A percentile compares a stretch with the other conserved stretches of the same genome.
These are phyloP conservation scores for Aegotheles bennettii DNA, from an alignment of 2,113 vertebrate species.

Conservation along the genomic window DNA sequence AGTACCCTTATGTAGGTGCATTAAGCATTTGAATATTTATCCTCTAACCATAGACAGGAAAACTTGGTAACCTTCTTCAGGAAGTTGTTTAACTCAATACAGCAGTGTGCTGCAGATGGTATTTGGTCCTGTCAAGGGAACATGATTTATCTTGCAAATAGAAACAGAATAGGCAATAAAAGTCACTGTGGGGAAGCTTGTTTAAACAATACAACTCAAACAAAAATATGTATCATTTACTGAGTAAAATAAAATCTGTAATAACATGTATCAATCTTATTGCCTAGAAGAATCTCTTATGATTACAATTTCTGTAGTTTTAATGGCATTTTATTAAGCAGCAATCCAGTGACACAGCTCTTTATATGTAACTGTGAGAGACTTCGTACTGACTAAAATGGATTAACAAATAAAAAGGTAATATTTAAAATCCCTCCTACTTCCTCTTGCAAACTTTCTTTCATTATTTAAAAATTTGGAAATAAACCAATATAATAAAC, in stretches of 20 bases:
- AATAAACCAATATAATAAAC: background rate
- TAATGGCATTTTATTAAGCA: background rate
- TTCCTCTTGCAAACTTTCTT: background rate
- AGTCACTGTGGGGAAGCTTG: background rate
- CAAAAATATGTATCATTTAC: no score
- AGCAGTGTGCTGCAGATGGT: background rate
- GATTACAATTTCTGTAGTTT: background rate
- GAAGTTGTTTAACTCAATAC: background rate
- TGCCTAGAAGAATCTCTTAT: background rate
- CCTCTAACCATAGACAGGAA: background rate
- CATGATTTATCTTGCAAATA: background rate
- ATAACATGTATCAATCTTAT: background rate
- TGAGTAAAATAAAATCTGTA: background rate
- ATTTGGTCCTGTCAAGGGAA: background rate
- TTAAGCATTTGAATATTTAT: background rate
- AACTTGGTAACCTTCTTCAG: background rate
- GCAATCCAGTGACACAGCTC: background rate
- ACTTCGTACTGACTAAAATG: background rate
- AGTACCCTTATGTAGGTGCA: background rate
- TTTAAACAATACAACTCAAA: background rate
- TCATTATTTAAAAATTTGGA: background rate
- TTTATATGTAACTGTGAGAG: background rate
- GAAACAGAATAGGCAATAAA: background rate
- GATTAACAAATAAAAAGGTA: background rate
- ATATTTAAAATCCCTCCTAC: background rate